Percentiles rank a stretch among this genome's conserved stretches.
phyloP scores from a whole-genome alignment of 2,888 invertebrate species.

The Drosophila differens region DNA sequence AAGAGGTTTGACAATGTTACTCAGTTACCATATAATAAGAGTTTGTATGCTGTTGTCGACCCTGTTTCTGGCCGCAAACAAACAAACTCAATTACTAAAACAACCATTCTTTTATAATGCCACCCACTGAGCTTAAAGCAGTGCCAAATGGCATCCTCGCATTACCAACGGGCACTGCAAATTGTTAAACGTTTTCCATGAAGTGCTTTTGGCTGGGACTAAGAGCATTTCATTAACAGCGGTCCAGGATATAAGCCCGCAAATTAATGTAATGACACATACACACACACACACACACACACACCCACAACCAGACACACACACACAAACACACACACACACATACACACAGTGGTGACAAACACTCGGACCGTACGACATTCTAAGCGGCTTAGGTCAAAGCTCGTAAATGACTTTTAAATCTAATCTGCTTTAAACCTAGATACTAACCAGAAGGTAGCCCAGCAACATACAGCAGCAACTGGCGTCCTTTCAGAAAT shows the following conservation, averaged over 20 bases:
- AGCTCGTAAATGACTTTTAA: conserved; percentile 75
- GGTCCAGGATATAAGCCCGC: conserved; percentile 57
- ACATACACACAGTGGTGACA: conserved; percentile 23
- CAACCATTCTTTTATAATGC: conserved; percentile 62
- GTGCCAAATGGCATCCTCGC: conserved; percentile 42
- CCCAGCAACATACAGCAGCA: conserved; percentile 12
- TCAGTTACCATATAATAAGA: not conserved
- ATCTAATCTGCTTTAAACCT: conserved; percentile 67
- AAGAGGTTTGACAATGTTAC: not conserved
- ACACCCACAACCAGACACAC: conserved; percentile 10
- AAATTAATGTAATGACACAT: conserved; percentile 71
- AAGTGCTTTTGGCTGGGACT: conserved; percentile 49
- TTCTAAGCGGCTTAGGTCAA: conserved; percentile 74
- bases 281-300: conserved; percentile 22
- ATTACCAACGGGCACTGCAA: conserved; percentile 27
- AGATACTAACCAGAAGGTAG: conserved; percentile 6
- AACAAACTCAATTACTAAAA: conserved; percentile 62
- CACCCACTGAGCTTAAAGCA: conserved; percentile 53
- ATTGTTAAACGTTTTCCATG: conserved; percentile 58
- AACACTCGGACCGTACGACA: conserved; percentile 28
- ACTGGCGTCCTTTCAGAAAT: conserved; percentile 42
- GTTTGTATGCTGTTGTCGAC: conserved; percentile 28
- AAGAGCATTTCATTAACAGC: conserved; percentile 64
- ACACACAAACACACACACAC: conserved; percentile 9
- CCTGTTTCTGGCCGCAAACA: conserved; percentile 54